Evolutionary conservation across 2,113 vertebrate genomes (phyloP).

Genomic region (Hassar affinis): DNA sequence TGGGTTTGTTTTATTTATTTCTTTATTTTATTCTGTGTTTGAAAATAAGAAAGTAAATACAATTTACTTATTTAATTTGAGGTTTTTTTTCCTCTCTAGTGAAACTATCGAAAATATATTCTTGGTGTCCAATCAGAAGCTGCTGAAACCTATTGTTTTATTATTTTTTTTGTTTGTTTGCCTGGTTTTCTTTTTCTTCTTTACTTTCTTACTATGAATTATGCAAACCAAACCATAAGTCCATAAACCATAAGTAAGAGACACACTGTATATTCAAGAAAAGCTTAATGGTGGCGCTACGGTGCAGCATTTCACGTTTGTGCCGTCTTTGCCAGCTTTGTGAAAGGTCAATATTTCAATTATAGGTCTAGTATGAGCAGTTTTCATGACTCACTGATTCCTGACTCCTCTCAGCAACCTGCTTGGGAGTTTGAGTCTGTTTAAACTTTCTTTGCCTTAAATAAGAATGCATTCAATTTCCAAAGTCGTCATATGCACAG

Average conservation of each 20-base stretch:
- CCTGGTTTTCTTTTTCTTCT: background rate
- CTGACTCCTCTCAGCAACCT: background rate
- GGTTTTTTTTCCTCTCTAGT: too few relatives aligned
- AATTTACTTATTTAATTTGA: background rate
- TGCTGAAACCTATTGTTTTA: background rate
- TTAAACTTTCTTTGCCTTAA: background rate
- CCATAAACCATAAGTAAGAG: background rate
- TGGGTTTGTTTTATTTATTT: too few relatives aligned
- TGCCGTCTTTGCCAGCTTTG: too few relatives aligned
- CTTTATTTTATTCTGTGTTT: background rate
- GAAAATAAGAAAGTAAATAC: background rate
- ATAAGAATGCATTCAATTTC: background rate
- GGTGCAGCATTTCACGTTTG: background rate
- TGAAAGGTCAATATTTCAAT: constrained; percentile 4
- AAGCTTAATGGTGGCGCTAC: background rate
- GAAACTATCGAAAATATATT: background rate
- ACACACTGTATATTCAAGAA: background rate
- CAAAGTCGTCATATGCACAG: background rate
- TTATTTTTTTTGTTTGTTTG: background rate
- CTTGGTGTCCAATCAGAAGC: background rate
- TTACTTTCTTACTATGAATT: background rate
- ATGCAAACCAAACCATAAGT: background rate
- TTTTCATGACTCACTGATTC: background rate
- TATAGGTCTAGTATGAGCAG: background rate
- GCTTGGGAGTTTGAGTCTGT: background rate